phyloP scores from a whole-genome alignment of 2,797 vertebrate genomes.

The Leptodactylus fallax region DNA sequence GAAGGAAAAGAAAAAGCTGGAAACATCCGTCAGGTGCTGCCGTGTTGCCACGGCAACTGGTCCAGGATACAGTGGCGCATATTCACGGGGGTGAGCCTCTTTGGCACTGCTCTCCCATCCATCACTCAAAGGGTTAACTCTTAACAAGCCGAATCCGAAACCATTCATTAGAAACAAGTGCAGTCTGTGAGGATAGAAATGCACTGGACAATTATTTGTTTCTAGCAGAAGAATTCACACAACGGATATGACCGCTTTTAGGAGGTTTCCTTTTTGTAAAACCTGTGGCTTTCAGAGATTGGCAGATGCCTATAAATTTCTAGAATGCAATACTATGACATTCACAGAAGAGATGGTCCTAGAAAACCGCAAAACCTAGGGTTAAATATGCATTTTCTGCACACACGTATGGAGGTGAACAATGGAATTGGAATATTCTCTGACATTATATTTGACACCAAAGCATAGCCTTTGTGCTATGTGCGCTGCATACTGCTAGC shows the following conservation, averaged over 20 bases:
- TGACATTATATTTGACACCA: not conserved
- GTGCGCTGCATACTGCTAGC: not conserved
- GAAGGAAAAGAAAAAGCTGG: slow-evolving; percentile 24
- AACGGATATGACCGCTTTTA: slow-evolving; percentile 36
- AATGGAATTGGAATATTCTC: not conserved
- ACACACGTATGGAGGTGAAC: not conserved
- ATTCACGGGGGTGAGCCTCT: slow-evolving; percentile 44
- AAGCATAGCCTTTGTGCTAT: not conserved
- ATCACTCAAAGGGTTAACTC: slow-evolving; percentile 49
- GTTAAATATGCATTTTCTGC: slow-evolving; percentile 13
- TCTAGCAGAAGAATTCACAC: slow-evolving; percentile 26
- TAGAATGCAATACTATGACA: slow-evolving; percentile 8
- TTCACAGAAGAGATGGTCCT: not conserved
- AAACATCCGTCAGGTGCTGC: slow-evolving; percentile 45
- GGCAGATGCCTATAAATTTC: not conserved
- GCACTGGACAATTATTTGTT: slow-evolving; percentile 33
- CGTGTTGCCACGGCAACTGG: slow-evolving; percentile 42
- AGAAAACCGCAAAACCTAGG: not conserved
- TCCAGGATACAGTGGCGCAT: slow-evolving; percentile 29
- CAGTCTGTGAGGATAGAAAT: slow-evolving; percentile 27
- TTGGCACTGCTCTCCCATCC: slow-evolving; percentile 55
- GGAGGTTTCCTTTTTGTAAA: slow-evolving; percentile 24
- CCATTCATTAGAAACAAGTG: slow-evolving; percentile 50
- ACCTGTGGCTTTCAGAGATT: slow-evolving; percentile 29
- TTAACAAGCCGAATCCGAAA: slow-evolving; percentile 19